Conservation (phyloP, 2,888 invertebrate species). For the Harpalus rubripes region DNA sequence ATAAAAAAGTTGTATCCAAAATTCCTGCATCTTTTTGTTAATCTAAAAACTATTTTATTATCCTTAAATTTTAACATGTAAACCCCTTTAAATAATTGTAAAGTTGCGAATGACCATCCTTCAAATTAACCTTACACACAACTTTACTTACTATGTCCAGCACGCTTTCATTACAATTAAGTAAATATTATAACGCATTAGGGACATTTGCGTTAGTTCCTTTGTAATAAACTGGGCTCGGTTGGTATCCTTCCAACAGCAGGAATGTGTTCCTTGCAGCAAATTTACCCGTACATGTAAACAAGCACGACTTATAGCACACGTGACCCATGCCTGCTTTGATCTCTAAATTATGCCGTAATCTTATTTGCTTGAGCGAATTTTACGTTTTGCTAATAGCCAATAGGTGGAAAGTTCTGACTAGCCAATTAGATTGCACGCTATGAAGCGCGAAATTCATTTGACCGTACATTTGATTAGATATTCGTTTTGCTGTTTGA, state of each 20-base stretch:
- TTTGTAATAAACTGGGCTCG: constrained; percentile 17
- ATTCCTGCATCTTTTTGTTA: no score
- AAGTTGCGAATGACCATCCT: not conserved
- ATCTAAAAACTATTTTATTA: no score
- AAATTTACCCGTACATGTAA: constrained; percentile 53
- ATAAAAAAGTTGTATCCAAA: no score
- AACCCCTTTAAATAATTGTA: not conserved
- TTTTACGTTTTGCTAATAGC: constrained; percentile 41
- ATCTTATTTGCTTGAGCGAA: constrained; percentile 49
- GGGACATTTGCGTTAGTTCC: constrained; percentile 27
- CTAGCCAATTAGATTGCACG: constrained; percentile 20
- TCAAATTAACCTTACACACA: not conserved
- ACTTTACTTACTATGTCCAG: not conserved
- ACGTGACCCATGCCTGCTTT: constrained; percentile 52
- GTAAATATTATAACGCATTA: constrained; percentile 17
- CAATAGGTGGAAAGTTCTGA: constrained; percentile 42
- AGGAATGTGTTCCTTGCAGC: constrained; percentile 28
- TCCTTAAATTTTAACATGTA: not conserved
- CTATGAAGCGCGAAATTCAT: constrained; percentile 45
- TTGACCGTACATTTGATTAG: constrained; percentile 29
- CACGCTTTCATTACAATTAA: constrained; percentile 19
- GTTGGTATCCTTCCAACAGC: constrained; percentile 1
- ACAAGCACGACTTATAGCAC: constrained; percentile 53
- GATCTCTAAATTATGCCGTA: constrained; percentile 59
- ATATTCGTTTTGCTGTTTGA: constrained; percentile 17